Base-by-base conservation (phyloP, 2,113 vertebrate species). In the Mormyrus iriodes region DNA sequence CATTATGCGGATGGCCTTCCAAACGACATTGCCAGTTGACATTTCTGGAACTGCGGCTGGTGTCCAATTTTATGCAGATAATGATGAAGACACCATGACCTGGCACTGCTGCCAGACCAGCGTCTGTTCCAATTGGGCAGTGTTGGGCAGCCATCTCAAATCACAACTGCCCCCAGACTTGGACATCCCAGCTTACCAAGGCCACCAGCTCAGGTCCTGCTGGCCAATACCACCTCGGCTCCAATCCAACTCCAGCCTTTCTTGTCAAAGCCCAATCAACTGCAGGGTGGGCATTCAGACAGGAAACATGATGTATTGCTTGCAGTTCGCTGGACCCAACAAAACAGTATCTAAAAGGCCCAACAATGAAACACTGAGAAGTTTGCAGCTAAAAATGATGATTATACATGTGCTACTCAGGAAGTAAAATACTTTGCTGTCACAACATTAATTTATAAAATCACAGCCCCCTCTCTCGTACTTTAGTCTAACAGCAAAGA, bases 121-220 rank as follows among this genome's bases (percentile, higher is more conserved):
- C 91, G 92, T 92, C 92, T 92, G 87, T 88, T 90, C 58, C 17
- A 85, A 93, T 93, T 92, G 91, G 90, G 90, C n/a, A 61, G 31
- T 88, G 82, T 58, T 88, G 88, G 61, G 73, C 85, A 83, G 90
- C 89, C 87, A 86, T 93, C 91, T 93, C 91, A 89, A n/a, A 93
- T 93, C 88, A 90, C 39, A 44, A 42, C 86, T 84, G 89, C 79
- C 89, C 89, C 82, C 53, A 89, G 86, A 84, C 48, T 76, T 49
- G 42, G 88, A 48, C 88, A 92, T 85, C 87, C 89, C 92, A 93
- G 89, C 79, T 86, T 92, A 92, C 91, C 92, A 90, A 69, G 87
- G 76, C 88, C 92, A 55, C 55, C 51, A 73, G 88, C 91, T 92
- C 91, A 91, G 76, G 49, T 82, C 85, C 91, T 69, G 91, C 90